Conservation (phyloP, 2,113 vertebrate genomes). For the Ptilonorhynchus violaceus region DNA sequence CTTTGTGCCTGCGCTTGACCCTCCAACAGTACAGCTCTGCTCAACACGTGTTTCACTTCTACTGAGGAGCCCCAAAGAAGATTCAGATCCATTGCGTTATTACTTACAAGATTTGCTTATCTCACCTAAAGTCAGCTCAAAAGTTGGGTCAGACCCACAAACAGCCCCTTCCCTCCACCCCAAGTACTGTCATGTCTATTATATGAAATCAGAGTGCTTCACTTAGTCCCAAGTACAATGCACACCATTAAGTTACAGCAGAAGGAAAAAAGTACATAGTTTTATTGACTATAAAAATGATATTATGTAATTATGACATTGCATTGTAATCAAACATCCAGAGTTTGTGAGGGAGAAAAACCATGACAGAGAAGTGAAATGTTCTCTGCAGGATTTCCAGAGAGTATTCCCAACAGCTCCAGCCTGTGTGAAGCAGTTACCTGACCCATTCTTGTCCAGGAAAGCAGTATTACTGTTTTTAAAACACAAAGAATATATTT, state of each 20-base stretch:
- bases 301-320: neutral
- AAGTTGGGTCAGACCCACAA: neutral
- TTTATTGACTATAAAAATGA: neutral
- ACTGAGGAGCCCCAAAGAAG: neutral
- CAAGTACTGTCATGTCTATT: neutral
- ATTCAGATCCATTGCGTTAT: neutral
- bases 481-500: neutral
- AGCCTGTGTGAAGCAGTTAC: neutral
- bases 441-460: neutral
- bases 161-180: neutral
- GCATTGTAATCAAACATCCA: neutral
- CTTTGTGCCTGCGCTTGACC: accelerated
- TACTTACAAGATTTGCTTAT: neutral
- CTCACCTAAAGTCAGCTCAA: neutral
- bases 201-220: neutral
- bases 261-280: neutral
- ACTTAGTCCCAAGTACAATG: neutral
- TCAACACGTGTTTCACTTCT: neutral
- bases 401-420: neutral
- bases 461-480: neutral
- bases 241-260: neutral
- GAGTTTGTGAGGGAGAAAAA: neutral
- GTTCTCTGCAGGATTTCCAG: neutral
- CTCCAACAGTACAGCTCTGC: neutral
- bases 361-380: neutral